phyloP scores from a whole-genome alignment of 2,113 vertebrate genomes.

The Ariopsis seemanni region DNA sequence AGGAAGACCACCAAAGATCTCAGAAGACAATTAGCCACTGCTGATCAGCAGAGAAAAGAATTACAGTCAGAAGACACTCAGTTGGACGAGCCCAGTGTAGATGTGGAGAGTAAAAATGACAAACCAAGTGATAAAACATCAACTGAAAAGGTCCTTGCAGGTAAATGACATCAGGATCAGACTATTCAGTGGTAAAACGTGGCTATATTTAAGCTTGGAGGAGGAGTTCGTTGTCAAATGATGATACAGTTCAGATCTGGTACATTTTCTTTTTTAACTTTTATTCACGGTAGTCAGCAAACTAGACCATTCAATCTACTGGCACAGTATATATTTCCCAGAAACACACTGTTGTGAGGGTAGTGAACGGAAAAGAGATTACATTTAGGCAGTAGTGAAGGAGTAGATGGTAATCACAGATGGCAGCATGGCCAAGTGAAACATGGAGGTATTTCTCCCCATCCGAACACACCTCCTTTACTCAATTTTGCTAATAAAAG shows the following conservation, averaged over 20 bases:
- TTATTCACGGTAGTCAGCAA: slow-evolving; percentile 13
- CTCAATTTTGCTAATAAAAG: slow-evolving; percentile 35
- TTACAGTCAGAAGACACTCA: slow-evolving; percentile 32
- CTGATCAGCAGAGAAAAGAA: slow-evolving; percentile 33
- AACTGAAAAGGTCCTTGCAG: slow-evolving; percentile 71
- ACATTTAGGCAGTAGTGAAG: slow-evolving; percentile 17
- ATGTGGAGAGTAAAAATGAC: slow-evolving; percentile 40
- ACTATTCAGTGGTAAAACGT: neutral
- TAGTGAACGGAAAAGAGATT: slow-evolving; percentile 47
- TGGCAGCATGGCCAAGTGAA: slow-evolving; percentile 34
- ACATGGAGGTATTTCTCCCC: neutral
- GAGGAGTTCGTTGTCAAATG: neutral
- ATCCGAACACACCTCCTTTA: neutral
- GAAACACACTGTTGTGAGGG: neutral
- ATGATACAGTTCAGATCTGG: neutral
- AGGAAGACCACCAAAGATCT: slow-evolving; percentile 24
- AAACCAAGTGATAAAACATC: slow-evolving; percentile 74
- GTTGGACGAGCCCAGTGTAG: slow-evolving; percentile 59
- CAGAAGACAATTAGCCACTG: slow-evolving; percentile 32
- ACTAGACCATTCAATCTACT: slow-evolving; percentile 6
- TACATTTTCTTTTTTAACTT: neutral
- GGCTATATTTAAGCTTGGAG: neutral
- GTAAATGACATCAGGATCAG: slow-evolving; percentile 56
- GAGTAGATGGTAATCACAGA: slow-evolving; percentile 51
- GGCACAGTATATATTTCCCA: slow-evolving; percentile 22